Base-by-base conservation (phyloP, 2,888 invertebrate genomes). In the Drosophila mimica region DNA sequence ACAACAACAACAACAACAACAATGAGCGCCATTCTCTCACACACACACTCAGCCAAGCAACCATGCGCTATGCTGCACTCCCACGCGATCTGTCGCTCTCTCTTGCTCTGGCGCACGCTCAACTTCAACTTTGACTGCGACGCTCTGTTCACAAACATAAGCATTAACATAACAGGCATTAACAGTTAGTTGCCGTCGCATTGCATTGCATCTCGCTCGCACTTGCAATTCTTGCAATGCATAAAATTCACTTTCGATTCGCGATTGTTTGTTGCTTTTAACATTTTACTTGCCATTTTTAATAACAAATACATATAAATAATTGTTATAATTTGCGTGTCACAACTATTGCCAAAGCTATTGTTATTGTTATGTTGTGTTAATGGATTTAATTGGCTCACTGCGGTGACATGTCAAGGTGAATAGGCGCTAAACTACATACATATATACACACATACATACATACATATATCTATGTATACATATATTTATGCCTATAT, bases 371-470 rank as follows among this genome's bases (percentile, higher is more conserved):
- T 76, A 40, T 68, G 60, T 60, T 62, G 60, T 64, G 73, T 64
- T 81, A 84, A 84, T 87, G 74, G 65, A 74, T 88, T 82, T 84
- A 88, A 84, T 81, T 79, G 74, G 76, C 66, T 76, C 46, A 54
- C 59, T 54, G 67, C 70, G 63, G 57, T 74, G 84, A 85, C 87
- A 86, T 86, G 87, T 88, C 83, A 85, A 88, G 84, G 84, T 85
- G 79, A 83, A 60, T 77, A 73, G 54, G 67, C 69, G 76, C 52
- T 65, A 34, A 75, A 33, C 31, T 11, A 54, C 30, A 63, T 34
- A 38, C 40, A 48, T 20, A 13, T 54, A 46, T 36, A 31, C 57
- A 25, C 28, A n/a, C 25, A 20, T 11, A 31, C 40, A 58, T 52
- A 46, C 43, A 34, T 40, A 62, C 56, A 40, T 25, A 48, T 9